phyloP scores from a whole-genome alignment of 1,140 invertebrate genomes.

The Papilio helenus region DNA sequence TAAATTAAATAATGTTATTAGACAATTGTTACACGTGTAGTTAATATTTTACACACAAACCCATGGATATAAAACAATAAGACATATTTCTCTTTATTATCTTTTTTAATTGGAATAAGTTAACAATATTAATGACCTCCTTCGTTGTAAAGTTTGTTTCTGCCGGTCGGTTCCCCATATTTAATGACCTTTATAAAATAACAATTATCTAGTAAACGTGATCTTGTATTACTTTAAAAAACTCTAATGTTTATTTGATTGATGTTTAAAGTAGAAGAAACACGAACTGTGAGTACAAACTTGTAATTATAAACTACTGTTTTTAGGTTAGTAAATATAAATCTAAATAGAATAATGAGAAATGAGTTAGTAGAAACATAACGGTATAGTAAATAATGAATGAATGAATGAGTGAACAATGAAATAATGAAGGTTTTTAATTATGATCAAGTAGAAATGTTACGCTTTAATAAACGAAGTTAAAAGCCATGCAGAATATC shows the following conservation, averaged over 20 bases:
- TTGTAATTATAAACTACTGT: neutral
- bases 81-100: neutral
- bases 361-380: too few species aligned
- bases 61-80: neutral
- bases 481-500: neutral
- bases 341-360: neutral
- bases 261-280: neutral
- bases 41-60: neutral
- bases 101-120: neutral
- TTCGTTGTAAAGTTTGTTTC: too few species aligned
- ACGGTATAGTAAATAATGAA: too few species aligned
- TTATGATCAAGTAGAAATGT: too few species aligned
- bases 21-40: constrained; percentile 6
- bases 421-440: too few species aligned
- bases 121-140: too few species aligned
- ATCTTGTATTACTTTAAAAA: neutral
- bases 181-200: too few species aligned
- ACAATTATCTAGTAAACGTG: neutral
- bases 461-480: too few species aligned
- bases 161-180: too few species aligned
- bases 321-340: neutral
- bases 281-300: neutral
- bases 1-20: neutral
- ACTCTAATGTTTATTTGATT: neutral
- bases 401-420: too few species aligned